phyloP scores from a whole-genome alignment of 2,888 invertebrate species.

The Xestia c-nigrum region DNA sequence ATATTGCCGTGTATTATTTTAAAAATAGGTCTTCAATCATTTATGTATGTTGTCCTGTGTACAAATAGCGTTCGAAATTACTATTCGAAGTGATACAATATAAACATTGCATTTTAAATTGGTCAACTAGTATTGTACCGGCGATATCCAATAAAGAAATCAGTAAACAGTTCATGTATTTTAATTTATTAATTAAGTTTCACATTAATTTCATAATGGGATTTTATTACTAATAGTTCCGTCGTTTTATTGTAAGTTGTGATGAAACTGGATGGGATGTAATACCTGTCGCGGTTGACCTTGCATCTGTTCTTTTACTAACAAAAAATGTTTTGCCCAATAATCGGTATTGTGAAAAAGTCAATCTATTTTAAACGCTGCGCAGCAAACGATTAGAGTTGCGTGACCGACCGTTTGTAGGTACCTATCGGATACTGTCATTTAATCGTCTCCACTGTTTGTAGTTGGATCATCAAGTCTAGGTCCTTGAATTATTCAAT shows the following conservation, averaged over 20 bases:
- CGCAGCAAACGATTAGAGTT: slow-evolving; percentile 68
- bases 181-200: slow-evolving; percentile 69
- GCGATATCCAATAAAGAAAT: slow-evolving; percentile 87
- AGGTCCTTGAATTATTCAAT: slow-evolving; percentile 65
- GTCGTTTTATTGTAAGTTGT: slow-evolving; percentile 56
- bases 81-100: slow-evolving; percentile 83
- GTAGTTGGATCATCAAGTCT: slow-evolving; percentile 26
- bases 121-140: slow-evolving; percentile 86
- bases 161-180: slow-evolving; percentile 76
- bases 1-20: slow-evolving; percentile 70
- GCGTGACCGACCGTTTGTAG: slow-evolving; percentile 63
- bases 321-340: slow-evolving; percentile 72
- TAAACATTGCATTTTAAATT: slow-evolving; percentile 87
- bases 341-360: slow-evolving; percentile 74
- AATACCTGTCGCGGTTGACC: slow-evolving; percentile 71
- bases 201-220: slow-evolving; percentile 60
- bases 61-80: slow-evolving; percentile 84
- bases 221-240: slow-evolving; percentile 53
- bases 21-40: slow-evolving; percentile 67
- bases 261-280: slow-evolving; percentile 71
- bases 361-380: slow-evolving; percentile 69
- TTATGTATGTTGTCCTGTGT: slow-evolving; percentile 82
- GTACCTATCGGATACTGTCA: slow-evolving; percentile 50
- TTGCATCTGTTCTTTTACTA: slow-evolving; percentile 69
- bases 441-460: slow-evolving; percentile 23